These are phyloP conservation scores for Mormyrus proboscirostris DNA, from an alignment of 2,797 vertebrate genomes.

Conservation along the genomic window DNA sequence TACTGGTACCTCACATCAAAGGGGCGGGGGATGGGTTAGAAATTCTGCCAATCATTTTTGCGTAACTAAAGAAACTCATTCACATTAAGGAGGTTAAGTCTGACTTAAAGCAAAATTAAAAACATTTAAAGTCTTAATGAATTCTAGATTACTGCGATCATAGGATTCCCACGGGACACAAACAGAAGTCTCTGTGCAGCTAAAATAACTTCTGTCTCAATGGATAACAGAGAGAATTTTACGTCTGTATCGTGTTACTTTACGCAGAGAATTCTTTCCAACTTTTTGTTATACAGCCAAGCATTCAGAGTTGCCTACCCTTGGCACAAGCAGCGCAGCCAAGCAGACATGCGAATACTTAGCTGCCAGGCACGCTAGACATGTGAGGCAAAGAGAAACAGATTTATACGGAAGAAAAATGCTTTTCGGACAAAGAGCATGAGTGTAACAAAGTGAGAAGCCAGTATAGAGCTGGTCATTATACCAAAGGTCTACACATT, in stretches of 20 bases:
- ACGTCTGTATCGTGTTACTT: background rate
- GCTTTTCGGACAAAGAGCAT: background rate
- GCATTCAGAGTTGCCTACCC: background rate
- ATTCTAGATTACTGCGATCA: background rate
- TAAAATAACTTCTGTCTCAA: slow-evolving; percentile 5
- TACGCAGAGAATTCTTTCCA: background rate
- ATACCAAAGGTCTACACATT: background rate
- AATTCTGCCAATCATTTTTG: background rate
- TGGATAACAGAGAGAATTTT: background rate
- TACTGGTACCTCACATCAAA: background rate
- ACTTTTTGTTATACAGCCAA: background rate
- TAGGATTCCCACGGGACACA: background rate
- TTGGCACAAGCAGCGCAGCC: background rate
- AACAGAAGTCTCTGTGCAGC: background rate
- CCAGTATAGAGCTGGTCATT: background rate
- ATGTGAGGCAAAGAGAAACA: background rate
- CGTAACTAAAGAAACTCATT: background rate
- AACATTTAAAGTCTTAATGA: slow-evolving; percentile 8
- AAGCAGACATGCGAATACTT: background rate
- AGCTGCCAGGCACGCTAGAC: background rate
- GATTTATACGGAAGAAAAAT: background rate
- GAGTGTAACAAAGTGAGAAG: background rate
- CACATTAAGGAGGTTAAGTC: background rate
- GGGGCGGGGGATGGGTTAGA: too few species aligned
- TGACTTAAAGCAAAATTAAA: background rate